Evolutionary conservation across 2,797 vertebrate species (phyloP).

Genomic region (Brachymystax lenok): DNA sequence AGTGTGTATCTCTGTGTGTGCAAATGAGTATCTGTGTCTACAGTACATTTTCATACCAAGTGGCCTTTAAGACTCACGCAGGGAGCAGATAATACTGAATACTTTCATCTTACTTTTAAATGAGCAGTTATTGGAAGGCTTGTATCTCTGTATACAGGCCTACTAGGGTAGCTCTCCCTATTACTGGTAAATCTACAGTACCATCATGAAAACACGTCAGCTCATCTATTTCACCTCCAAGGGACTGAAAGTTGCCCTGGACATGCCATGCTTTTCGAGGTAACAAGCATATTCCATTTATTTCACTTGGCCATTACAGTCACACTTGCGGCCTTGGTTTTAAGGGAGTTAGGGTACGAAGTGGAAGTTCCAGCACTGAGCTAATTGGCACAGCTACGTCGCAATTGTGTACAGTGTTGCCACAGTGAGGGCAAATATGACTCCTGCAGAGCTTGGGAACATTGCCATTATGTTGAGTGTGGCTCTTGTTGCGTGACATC

Average conservation of each 20-base stretch:
- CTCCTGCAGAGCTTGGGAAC: slow-evolving; percentile 5
- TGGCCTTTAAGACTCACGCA: neutral
- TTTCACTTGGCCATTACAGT: neutral
- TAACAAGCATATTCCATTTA: neutral
- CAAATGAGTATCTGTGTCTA: slow-evolving; percentile 5
- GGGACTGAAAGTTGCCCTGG: neutral
- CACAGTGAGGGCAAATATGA: neutral
- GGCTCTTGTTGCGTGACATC: neutral
- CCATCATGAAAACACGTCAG: neutral
- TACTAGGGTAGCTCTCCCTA: neutral
- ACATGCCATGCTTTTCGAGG: neutral
- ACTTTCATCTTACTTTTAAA: too few relatives aligned
- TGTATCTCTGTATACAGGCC: too few relatives aligned
- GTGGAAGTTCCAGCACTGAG: neutral
- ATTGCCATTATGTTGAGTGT: neutral
- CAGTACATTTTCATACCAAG: neutral
- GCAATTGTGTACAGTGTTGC: neutral
- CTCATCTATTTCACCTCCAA: neutral
- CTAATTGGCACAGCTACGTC: neutral
- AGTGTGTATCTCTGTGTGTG: neutral
- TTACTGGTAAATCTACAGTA: neutral
- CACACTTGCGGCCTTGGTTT: neutral
- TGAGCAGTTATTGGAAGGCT: too few relatives aligned
- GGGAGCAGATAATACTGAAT: neutral
- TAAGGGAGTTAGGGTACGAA: neutral